Conservation (phyloP, 2,797 vertebrate genomes). For the Danio albolineatus region DNA sequence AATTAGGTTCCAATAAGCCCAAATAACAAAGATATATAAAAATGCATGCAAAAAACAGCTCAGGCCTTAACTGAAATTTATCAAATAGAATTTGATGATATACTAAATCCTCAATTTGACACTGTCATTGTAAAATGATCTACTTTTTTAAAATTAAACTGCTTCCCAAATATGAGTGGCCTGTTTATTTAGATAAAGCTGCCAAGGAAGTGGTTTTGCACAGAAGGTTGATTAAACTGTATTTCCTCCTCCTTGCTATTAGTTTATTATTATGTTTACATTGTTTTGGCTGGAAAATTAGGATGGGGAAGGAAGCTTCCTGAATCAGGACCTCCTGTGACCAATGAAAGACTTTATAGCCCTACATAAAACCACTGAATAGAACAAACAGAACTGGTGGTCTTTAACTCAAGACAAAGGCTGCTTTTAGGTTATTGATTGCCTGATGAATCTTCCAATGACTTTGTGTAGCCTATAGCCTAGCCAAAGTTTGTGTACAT, state of each 20-base stretch:
- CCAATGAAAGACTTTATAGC: constrained; percentile 72
- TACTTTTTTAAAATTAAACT: not conserved
- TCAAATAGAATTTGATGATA: too few relatives aligned
- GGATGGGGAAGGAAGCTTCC: constrained; percentile 71
- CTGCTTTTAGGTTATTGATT: not conserved
- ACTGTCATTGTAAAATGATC: not conserved
- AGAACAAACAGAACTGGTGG: not conserved
- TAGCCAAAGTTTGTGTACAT: too few relatives aligned
- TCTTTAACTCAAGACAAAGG: not conserved
- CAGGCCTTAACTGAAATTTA: too few relatives aligned
- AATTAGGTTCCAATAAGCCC: too few relatives aligned
- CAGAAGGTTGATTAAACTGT: not conserved
- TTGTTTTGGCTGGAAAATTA: constrained; percentile 75
- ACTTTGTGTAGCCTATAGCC: not conserved
- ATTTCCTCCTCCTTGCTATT: not conserved
- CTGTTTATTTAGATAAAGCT: constrained; percentile 8
- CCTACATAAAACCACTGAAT: constrained; percentile 11
- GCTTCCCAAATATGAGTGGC: not conserved
- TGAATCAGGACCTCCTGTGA: constrained; percentile 60
- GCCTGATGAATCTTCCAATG: not conserved
- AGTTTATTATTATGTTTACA: constrained; percentile 38
- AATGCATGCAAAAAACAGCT: too few relatives aligned
- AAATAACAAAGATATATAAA: too few relatives aligned
- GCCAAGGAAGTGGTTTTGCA: too few relatives aligned
- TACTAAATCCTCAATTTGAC: not conserved